Evolutionary conservation across 2,113 vertebrate genomes (phyloP).

Genomic region (Drymodes brunneopygia): DNA sequence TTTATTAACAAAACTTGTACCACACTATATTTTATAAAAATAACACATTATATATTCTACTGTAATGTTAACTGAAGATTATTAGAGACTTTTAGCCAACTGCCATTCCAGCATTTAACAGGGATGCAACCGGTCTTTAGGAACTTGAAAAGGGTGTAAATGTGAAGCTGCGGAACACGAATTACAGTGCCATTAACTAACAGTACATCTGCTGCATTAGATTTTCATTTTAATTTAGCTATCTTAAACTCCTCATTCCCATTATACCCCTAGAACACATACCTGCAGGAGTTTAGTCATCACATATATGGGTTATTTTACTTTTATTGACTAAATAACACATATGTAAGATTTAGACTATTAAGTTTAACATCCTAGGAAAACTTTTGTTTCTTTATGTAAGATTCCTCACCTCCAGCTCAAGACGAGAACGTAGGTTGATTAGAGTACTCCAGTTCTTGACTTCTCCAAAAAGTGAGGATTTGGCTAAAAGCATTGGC

Average conservation of each 20-base stretch:
- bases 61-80: neutral
- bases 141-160: neutral
- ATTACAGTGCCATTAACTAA: neutral
- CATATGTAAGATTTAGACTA: neutral
- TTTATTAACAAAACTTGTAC: neutral
- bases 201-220: neutral
- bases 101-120: neutral
- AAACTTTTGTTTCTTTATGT: neutral
- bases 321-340: neutral
- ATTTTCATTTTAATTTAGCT: neutral
- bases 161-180: neutral
- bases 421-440: slow-evolving; percentile 83
- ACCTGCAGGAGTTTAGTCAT: neutral
- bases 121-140: neutral
- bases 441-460: slow-evolving; percentile 93
- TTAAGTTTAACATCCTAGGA: neutral
- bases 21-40: neutral
- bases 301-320: neutral
- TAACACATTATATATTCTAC: neutral
- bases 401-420: slow-evolving; percentile 81
- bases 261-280: neutral
- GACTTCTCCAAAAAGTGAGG: slow-evolving; percentile 85
- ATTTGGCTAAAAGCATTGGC: slow-evolving; percentile 97
- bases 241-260: neutral
- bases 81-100: neutral